Percentiles rank a stretch among this genome's conserved stretches.
Conservation (phyloP, 2,888 invertebrate genomes). For the Drosophila infuscata region DNA sequence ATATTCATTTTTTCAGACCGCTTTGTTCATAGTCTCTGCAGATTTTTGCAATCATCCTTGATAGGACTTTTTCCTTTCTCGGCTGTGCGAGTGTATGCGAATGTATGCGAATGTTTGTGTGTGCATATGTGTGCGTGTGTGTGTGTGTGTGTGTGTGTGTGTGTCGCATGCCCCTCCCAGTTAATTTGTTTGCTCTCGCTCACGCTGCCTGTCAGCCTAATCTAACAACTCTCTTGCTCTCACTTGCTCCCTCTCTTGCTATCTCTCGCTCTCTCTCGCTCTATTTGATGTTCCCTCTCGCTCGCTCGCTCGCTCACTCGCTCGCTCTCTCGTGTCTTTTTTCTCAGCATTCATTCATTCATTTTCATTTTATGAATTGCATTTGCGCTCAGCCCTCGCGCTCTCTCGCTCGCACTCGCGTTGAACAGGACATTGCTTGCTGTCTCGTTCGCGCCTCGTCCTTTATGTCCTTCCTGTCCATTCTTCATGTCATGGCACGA, state of each 20-base stretch:
- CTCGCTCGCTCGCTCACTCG: conserved; percentile 28
- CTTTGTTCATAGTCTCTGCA: conserved; percentile 58
- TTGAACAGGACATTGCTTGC: neutral
- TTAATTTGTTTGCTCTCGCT: conserved; percentile 72
- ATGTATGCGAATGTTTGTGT: conserved; percentile 9
- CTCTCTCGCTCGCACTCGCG: conserved; percentile 26
- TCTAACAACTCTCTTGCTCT: conserved; percentile 28
- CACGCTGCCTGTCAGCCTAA: conserved; percentile 25
- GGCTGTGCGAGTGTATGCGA: conserved; percentile 18
- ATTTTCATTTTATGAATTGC: conserved; percentile 42
- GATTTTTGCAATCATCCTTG: conserved; percentile 77
- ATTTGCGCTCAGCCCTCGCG: conserved; percentile 43
- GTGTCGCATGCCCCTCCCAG: conserved; percentile 74
- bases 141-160: conserved; percentile 28
- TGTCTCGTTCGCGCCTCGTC: conserved; percentile 15
- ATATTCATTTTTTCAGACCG: conserved; percentile 29
- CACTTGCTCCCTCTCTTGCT: conserved; percentile 13
- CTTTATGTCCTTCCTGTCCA: conserved; percentile 53
- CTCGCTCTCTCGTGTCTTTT: conserved; percentile 21
- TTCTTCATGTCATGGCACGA: conserved; percentile 19
- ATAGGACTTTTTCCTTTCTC: conserved; percentile 51
- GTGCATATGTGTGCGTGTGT: conserved; percentile 20
- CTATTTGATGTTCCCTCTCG: conserved; percentile 22
- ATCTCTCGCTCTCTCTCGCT: conserved; percentile 29
- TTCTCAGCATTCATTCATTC: conserved; percentile 52